Evolutionary conservation across 2,113 vertebrate species (phyloP), one percentile per base, ranked within the genome.

Genomic region (Potamarius usumacintae): DNA sequence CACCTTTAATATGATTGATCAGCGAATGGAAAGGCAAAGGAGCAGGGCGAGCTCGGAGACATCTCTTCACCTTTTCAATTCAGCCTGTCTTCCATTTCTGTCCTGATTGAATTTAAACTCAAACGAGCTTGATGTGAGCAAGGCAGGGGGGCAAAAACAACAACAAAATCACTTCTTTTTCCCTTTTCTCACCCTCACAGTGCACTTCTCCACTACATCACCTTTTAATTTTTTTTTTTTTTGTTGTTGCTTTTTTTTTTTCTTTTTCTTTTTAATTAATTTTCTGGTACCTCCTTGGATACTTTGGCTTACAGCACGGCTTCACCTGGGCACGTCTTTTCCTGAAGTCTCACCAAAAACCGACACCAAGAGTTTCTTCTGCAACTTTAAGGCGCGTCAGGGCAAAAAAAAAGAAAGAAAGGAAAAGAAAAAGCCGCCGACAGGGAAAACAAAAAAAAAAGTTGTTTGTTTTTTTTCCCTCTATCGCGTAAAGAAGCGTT

Each of bases 131-230:
- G 81, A 92, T 91, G 92, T 92, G 92, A 92, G 90, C 89, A 86
- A 90, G 86, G 88, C 84, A 48, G 77, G 88, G 86, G 83, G 69
- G n/a, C 42, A 27, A n/a, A 42, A 74, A 89, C 85, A 89, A 83
- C 84, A 88, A 71, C 89, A 88, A 90, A 87, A 86, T 85, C 90
- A 88, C 86, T 85, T 90, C 87, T 82, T 90, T 90, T 91, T 83
- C 90, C 92, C 90, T 91, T 92, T 89, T 91, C 85, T 91, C 92
- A 92, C 91, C 92, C 89, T 90, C 92, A 92, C 92, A 91, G 90
- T 89, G 92, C 92, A 92, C 92, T 87, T 91, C 84, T 91, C 86
- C 89, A 90, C 91, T 88, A 90, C 87, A 89, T 91, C 92, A 92
- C 92, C 91, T 91, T 90, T 89, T 50, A 88, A 78, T 4, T 90